phyloP scores from a whole-genome alignment of 2,113 vertebrate genomes.

The Prunella fulvescens region DNA sequence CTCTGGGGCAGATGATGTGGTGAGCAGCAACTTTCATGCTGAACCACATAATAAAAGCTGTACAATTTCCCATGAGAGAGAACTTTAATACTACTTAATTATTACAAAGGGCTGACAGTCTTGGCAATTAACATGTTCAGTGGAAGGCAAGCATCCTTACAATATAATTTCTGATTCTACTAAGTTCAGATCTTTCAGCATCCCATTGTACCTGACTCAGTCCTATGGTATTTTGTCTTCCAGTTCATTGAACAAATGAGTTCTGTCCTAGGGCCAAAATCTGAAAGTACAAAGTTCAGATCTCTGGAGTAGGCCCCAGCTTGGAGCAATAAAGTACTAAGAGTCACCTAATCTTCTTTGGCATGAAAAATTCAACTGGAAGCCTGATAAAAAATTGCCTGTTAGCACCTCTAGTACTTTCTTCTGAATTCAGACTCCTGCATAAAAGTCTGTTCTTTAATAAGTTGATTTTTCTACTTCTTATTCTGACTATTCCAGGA shows the following conservation, averaged over 20 bases:
- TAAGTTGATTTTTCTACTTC: not conserved
- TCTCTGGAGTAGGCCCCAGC: not conserved
- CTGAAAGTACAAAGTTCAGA: not conserved
- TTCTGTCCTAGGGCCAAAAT: conserved; percentile 14
- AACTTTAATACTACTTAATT: not conserved
- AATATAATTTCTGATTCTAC: not conserved
- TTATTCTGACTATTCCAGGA: not conserved
- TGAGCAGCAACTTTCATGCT: not conserved
- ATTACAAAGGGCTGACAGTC: not conserved
- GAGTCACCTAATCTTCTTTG: not conserved
- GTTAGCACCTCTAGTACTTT: conserved; percentile 6
- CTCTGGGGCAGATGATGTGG: not conserved
- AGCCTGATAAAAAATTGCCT: not conserved
- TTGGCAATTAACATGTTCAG: not conserved
- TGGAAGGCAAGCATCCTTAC: not conserved
- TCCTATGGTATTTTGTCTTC: not conserved
- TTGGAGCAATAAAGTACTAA: not conserved
- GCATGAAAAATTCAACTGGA: conserved; percentile 10
- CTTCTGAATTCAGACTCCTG: not conserved
- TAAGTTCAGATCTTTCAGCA: not conserved
- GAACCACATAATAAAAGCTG: not conserved
- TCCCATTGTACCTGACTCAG: not conserved
- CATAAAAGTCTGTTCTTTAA: not conserved
- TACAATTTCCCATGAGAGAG: not conserved
- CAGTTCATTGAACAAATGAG: not conserved